Evolutionary conservation across 2,888 invertebrate species (phyloP).

Genomic region (Mesopsocus fuscifrons): DNA sequence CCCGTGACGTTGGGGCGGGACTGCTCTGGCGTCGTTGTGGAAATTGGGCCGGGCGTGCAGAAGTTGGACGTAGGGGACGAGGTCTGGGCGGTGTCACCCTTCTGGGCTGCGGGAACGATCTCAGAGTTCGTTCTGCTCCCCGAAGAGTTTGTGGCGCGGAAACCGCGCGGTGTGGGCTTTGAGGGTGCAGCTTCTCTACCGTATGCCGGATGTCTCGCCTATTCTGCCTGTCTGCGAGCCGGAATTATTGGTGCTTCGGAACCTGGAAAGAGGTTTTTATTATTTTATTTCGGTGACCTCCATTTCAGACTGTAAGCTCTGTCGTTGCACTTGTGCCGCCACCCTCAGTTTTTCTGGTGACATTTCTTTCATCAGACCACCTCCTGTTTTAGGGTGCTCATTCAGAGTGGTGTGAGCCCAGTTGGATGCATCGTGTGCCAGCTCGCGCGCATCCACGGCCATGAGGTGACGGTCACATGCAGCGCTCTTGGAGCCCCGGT

Average conservation of each 20-base stretch:
- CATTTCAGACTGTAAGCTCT: too few relatives aligned
- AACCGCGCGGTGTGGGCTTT: slow-evolving; percentile 35
- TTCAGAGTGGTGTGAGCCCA: slow-evolving; percentile 36
- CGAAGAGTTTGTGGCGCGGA: slow-evolving; percentile 30
- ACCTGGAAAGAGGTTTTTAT: slow-evolving; percentile 28
- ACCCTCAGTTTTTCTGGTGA: too few relatives aligned
- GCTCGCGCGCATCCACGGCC: slow-evolving; percentile 34
- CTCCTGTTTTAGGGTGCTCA: slow-evolving; percentile 35
- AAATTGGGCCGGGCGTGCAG: slow-evolving; percentile 35
- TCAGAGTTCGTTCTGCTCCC: slow-evolving; percentile 33
- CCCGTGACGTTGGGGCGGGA: slow-evolving; percentile 40
- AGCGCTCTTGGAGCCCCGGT: slow-evolving; percentile 31
- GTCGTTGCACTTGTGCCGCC: too few relatives aligned
- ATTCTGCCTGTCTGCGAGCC: slow-evolving; percentile 30
- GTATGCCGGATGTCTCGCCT: slow-evolving; percentile 35
- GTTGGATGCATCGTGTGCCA: slow-evolving; percentile 38
- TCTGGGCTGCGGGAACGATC: slow-evolving; percentile 36
- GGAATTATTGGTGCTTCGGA: slow-evolving; percentile 29
- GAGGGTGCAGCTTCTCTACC: slow-evolving; percentile 40
- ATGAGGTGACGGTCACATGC: slow-evolving; percentile 33
- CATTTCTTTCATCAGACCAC: too few relatives aligned
- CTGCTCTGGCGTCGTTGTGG: slow-evolving; percentile 38
- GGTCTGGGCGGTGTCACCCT: slow-evolving; percentile 36
- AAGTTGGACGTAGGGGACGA: slow-evolving; percentile 40
- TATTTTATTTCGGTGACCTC: too few relatives aligned